Conservation (phyloP, 1,140 invertebrate species). For the Cepaea nemoralis region DNA sequence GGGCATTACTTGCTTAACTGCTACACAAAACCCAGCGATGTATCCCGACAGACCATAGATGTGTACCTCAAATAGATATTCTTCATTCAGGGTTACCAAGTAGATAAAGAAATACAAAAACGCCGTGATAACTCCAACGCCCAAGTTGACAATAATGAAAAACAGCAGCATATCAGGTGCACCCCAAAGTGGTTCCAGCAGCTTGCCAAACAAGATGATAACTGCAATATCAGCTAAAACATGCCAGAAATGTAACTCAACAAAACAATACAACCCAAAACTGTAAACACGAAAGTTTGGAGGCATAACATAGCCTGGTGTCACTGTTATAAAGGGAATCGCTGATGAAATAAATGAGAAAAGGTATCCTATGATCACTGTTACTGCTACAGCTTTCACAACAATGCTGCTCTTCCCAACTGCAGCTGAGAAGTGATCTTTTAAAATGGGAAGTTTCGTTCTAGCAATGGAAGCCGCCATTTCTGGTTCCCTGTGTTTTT, state of each 20-base stretch:
- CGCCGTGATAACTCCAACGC: constrained; percentile 85
- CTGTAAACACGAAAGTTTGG: constrained; percentile 95
- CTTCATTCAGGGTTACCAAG: constrained; percentile 86
- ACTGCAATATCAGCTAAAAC: constrained; percentile 90
- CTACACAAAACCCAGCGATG: constrained; percentile 83
- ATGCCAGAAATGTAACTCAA: constrained; percentile 95
- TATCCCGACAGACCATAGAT: constrained; percentile 83
- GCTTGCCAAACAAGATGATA: constrained; percentile 91
- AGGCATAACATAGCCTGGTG: constrained; percentile 91
- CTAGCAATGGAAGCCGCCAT: constrained; percentile 67
- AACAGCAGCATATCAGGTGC: constrained; percentile 94
- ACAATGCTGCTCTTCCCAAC: constrained; percentile 77
- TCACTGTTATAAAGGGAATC: constrained; percentile 85
- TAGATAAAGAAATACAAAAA: constrained; percentile 90
- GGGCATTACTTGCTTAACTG: constrained; percentile 97
- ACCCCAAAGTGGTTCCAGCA: constrained; percentile 97
- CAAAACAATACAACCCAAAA: constrained; percentile 91
- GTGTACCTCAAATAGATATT: constrained; percentile 89
- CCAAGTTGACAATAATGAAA: constrained; percentile 91
- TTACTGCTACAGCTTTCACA: constrained; percentile 89
- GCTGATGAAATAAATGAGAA: constrained; percentile 81
- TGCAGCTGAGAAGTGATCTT: constrained; percentile 66
- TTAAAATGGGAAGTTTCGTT: constrained; percentile 55
- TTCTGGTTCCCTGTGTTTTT: constrained; percentile 62
- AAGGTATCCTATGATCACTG: constrained; percentile 88